Evolutionary conservation across 37 sponge, comb jelly and placozoan species (phyloP), one percentile per base, ranked within the genome.

Genomic region (Oscarella lobularis): DNA sequence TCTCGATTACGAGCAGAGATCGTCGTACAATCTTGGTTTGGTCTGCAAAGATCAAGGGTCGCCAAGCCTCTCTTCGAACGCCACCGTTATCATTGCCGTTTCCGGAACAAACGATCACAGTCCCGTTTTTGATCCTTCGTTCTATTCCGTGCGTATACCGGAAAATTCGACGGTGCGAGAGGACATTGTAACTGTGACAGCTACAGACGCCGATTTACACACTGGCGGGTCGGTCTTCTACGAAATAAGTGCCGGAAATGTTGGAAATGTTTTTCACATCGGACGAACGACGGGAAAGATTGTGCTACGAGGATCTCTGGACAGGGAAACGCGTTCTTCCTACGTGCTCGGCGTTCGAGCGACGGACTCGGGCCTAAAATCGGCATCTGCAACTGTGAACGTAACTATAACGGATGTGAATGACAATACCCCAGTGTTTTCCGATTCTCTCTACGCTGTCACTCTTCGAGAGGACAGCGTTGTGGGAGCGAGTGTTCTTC

Each of bases 291-390:
- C 60, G 66, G 85, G 85, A 2, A 30, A 60, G 2, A 65, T 85
- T 33, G 14, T 39, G 2, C 35, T 83, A 9, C 60, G 72, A 0
- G 70, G 77, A 38, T 31, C 40, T 3, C 80, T 89, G 4, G 87
- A 86, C 60, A 54, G 83, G 5, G 90, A 89, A 31, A 73, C 39
- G 0, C 37, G 69, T 2, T 35, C 30, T 40, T 39, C 30, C 5
- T 86, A 89, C 55, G 31, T 27, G 3, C 78, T 89, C 74, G 39
- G 67, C 27, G 84, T 89, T 31, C 73, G 72, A 3, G 87, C 79
- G 9, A 81, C 78, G 33, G 87, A 87, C 60, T 9, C 9, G 60
- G 60, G 60, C 60, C 14, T 9, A 48, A 27, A 27, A 20, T 9
- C 20, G 60, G 60, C 60, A 48, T 27, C 60, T 20, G 60, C 14